Evolutionary conservation across 2,797 vertebrate genomes (phyloP).

Genomic region (Aldrovandia affinis): DNA sequence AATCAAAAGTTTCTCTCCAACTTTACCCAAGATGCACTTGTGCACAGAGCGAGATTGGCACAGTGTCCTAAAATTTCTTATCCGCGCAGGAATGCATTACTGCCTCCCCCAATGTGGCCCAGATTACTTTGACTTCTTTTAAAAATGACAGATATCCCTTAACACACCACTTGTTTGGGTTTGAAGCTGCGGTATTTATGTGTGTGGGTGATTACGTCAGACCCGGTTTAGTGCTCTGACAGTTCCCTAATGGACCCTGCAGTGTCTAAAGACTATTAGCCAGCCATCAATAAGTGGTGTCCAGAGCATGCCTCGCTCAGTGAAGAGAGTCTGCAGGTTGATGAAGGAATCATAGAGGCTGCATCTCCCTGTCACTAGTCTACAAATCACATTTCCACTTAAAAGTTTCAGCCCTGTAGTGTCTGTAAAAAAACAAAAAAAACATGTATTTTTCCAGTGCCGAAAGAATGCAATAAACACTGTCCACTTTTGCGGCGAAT

Average conservation of each 20-base stretch:
- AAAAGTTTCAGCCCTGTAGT: not conserved
- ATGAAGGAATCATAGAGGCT: not conserved
- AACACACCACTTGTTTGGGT: slow-evolving; percentile 19
- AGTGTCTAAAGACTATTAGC: slow-evolving; percentile 21
- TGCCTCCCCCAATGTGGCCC: not conserved
- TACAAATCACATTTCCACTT: not conserved
- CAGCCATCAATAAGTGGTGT: slow-evolving; percentile 29
- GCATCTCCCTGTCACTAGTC: not conserved
- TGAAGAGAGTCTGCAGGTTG: slow-evolving; percentile 3
- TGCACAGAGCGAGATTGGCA: slow-evolving; percentile 26
- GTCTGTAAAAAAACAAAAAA: not conserved
- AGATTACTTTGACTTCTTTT: not conserved
- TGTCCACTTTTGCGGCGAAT: not conserved
- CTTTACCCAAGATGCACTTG: slow-evolving; percentile 31
- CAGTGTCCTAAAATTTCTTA: slow-evolving; percentile 6
- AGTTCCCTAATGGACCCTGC: slow-evolving; percentile 7
- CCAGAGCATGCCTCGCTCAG: not conserved
- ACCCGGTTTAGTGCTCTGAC: slow-evolving; percentile 7
- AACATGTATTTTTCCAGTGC: not conserved
- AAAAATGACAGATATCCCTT: slow-evolving; percentile 10
- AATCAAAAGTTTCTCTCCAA: slow-evolving; percentile 24
- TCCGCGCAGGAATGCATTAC: not conserved
- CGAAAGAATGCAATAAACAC: not conserved
- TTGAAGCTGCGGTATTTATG: slow-evolving; percentile 10
- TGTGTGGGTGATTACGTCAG: slow-evolving; percentile 16